These are phyloP conservation scores for Bungarus multicinctus DNA, from an alignment of 2,113 vertebrate genomes.

Conservation along the genomic window DNA sequence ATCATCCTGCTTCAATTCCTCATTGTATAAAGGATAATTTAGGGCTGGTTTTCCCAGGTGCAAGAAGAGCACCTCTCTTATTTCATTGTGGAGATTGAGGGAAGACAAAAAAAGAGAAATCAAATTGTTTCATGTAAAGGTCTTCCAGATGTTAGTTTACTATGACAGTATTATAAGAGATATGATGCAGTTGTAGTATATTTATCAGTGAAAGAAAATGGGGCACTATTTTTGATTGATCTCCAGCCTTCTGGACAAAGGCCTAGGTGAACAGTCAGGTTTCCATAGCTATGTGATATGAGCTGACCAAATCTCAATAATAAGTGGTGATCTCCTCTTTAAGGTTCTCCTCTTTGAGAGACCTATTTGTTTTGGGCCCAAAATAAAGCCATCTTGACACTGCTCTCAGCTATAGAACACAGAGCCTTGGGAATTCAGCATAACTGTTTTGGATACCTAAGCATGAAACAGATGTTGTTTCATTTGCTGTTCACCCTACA, in stretches of 20 bases:
- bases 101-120: neutral
- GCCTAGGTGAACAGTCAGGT: neutral
- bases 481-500: neutral
- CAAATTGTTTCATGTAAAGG: neutral
- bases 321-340: neutral
- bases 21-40: neutral
- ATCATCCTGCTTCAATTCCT: slow-evolving; percentile 13
- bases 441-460: neutral
- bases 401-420: neutral
- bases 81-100: neutral
- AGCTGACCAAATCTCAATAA: neutral
- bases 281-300: neutral
- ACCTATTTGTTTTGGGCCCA: neutral
- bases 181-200: neutral
- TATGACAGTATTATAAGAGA: neutral
- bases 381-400: neutral
- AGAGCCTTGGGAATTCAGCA: neutral
- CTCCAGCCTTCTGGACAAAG: neutral
- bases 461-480: neutral
- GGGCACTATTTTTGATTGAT: neutral
- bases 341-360: neutral
- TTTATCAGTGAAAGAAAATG: neutral
- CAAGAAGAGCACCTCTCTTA: neutral
- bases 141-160: neutral
- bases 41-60: neutral